A percentile compares a stretch with the other conserved stretches of the same genome.
These are phyloP conservation scores for Coreius guichenoti DNA, from an alignment of 2,797 vertebrate species.

Conservation along the genomic window DNA sequence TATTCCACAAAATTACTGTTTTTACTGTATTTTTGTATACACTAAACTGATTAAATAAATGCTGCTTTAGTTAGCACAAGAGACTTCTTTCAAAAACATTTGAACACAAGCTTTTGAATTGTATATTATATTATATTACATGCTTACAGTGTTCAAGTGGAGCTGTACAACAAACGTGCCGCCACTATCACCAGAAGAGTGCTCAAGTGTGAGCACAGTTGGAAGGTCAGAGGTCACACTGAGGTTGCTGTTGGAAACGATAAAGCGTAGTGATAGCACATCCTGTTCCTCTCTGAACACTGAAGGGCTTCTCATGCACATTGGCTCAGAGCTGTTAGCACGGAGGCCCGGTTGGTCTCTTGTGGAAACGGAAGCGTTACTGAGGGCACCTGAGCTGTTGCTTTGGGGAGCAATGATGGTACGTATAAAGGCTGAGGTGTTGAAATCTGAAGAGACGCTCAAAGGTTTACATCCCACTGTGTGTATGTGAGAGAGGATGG, in stretches of 20 bases:
- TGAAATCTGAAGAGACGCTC: constrained; percentile 71
- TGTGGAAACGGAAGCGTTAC: constrained; percentile 63
- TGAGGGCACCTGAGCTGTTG: constrained; percentile 66
- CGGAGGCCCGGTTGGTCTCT: constrained; percentile 43
- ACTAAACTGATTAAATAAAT: neutral
- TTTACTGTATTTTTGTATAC: neutral
- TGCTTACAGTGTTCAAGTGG: constrained; percentile 79
- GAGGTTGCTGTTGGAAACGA: constrained; percentile 76
- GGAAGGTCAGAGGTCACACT: constrained; percentile 74
- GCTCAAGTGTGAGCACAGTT: constrained; percentile 81
- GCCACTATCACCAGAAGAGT: constrained; percentile 82
- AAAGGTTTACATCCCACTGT: constrained; percentile 85
- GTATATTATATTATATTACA: neutral
- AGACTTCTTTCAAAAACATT: neutral
- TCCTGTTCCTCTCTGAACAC: constrained; percentile 88
- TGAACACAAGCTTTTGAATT: neutral
- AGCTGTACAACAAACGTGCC: constrained; percentile 86
- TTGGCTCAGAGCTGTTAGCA: constrained; percentile 40
- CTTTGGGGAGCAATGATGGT: constrained; percentile 61
- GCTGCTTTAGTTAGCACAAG: neutral
- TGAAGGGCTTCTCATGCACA: constrained; percentile 81
- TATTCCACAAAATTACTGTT: neutral
- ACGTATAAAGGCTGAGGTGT: constrained; percentile 53
- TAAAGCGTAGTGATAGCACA: constrained; percentile 85
- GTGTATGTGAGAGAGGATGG: neutral